These are phyloP conservation scores for Phataginus tricuspis DNA, from an alignment of 2,797 vertebrate species.

Conservation along the genomic window DNA sequence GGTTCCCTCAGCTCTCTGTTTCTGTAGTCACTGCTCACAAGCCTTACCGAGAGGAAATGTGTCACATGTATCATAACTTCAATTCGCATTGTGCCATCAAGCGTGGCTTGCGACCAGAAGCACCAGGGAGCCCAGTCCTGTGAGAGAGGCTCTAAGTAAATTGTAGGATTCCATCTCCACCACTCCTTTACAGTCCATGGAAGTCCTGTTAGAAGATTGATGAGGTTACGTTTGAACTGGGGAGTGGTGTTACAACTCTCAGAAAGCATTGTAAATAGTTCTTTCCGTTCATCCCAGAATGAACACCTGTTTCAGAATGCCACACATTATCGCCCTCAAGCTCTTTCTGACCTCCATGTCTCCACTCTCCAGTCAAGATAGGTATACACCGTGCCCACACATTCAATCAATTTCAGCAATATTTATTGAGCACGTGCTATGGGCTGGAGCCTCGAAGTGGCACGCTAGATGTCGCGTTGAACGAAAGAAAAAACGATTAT, in stretches of 20 bases:
- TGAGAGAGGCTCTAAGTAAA: neutral
- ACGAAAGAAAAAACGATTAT: neutral
- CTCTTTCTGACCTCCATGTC: neutral
- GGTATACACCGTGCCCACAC: too few relatives aligned
- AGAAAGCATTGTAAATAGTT: neutral
- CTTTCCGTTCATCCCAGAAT: neutral
- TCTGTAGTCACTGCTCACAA: neutral
- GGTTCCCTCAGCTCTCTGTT: neutral
- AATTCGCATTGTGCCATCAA: too few relatives aligned
- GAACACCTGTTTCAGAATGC: neutral
- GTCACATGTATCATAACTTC: neutral
- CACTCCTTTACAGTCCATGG: neutral
- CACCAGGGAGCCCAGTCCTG: neutral
- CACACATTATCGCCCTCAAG: neutral
- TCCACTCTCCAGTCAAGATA: neutral
- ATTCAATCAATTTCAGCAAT: neutral
- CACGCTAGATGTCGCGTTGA: neutral
- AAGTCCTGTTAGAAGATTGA: neutral
- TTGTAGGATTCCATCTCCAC: neutral
- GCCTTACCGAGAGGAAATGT: neutral
- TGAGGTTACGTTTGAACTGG: neutral
- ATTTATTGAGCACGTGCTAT: neutral
- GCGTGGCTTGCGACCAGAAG: neutral
- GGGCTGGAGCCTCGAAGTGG: neutral
- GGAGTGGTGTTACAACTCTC: neutral